Base-by-base conservation (phyloP, 1,140 invertebrate species). In the Potamilus streckersoni region DNA sequence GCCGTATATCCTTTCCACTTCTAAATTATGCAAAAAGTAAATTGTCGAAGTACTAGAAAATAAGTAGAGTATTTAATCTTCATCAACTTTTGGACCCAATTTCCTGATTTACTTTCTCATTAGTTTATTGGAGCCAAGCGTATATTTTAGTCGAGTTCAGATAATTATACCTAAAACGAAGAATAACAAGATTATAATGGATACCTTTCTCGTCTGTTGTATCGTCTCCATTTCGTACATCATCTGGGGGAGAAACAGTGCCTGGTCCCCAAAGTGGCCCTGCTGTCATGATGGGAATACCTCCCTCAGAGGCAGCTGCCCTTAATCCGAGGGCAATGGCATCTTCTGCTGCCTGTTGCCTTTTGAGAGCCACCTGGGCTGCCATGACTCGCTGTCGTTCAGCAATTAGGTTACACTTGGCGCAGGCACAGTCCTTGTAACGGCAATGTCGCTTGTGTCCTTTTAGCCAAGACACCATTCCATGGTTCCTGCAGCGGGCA, bases 341-440 rank as follows among this genome's bases (percentile, higher is more conserved):
- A 89, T 99, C 97, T 91, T 99, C 97, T 0, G 97, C 96, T 0
- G 97, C 97, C 91, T 99, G 97, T 89, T 98, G 97, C 61, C 97
- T 91, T 90, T 99, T 99, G 71, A 99, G 89, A 17, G 97, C 97
- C n/a, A 98, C 97, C 95, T 98, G 89, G 15, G 89, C 89, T 8
- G 89, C 89, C 89, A 90, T 90, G 17, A 90, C 89, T 57, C 88
- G 74, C 79, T 90, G 89, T 67, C 89, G 74, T 68, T 90, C 89
- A 11, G 93, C 93, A 3, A 95, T 96, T 8, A 96, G 90, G 58
- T 93, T 92, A 87, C 96, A 98, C 89, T 95, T 95, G 63, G 93
- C 92, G 89, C 96, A 97, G 56, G 90, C 92, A 89, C 96, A 97
- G 80, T 93, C 91, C 68, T 94, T 93, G 90, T 92, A 96, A 80